Evolutionary conservation across 2,888 invertebrate species (phyloP), one percentile per base, ranked within the genome.

Genomic region (Margaritifera margaritifera): DNA sequence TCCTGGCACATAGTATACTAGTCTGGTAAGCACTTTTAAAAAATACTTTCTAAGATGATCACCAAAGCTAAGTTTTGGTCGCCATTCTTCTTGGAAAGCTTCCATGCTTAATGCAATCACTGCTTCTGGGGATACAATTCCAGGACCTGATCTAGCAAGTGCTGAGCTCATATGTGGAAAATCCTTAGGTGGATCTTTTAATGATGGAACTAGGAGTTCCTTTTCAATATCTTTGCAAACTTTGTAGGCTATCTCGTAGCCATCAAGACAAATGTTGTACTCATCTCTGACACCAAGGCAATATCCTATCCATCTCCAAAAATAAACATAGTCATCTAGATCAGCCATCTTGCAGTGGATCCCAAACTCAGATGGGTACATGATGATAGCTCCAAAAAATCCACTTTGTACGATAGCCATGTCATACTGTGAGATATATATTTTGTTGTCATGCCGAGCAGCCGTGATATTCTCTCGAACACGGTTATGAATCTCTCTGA

Each of bases 341-440:
- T 95, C 94, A 58, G 92, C 93, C 0, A 91, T 89, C 18, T 91
- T 92, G 4, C 92, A 91, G 15, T 91, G 88, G 20, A 96, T 90
- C 0, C 95, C 94, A 61, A 95, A 92, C 66, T 91, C 89, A 68
- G 93, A 91, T 0, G 92, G 92, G 68, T 90, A 90, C 68, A 94
- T 85, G 0, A 95, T 87, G 0, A 93, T 91, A 78, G 93, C 93
- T 0, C 96, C 96, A 86, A 96, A 92, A 87, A 97, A 97, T 4
- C 95, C 96, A 86, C 95, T 95, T 89, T 95, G 95, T 0, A 96
- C 96, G 18, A 96, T 88, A 0, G 94, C 94, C 92, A 97, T 93
- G 86, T 96, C 96, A 77, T 94, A 92, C 88, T 97, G 97, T 0
- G 94, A 93, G 53, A 96, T 93, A 54, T 91, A 90, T 11, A 79